phyloP scores from a whole-genome alignment of 2,113 vertebrate genomes.

The Amphiprion percula region DNA sequence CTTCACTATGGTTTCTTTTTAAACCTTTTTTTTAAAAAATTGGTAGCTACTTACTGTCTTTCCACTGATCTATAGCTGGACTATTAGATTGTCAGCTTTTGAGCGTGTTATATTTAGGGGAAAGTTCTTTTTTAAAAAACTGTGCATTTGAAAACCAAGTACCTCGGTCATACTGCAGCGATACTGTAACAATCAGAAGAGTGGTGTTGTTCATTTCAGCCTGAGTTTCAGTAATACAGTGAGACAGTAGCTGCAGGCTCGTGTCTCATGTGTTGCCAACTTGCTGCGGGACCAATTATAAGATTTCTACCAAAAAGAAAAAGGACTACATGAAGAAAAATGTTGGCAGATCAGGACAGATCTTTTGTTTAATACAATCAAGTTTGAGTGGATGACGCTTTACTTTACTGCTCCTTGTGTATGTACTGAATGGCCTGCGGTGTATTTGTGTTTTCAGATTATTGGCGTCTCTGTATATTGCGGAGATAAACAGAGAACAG shows the following conservation, averaged over 20 bases:
- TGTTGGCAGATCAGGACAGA: neutral
- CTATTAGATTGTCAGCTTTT: slow-evolving; percentile 15
- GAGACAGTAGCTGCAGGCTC: slow-evolving; percentile 10
- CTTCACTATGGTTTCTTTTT: neutral
- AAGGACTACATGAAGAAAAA: neutral
- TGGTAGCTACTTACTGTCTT: slow-evolving; percentile 17
- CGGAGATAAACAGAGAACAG: slow-evolving; percentile 8
- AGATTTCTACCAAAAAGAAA: slow-evolving; percentile 9
- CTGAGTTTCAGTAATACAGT: neutral
- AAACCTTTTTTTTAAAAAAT: neutral
- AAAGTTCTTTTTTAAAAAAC: slow-evolving; percentile 10
- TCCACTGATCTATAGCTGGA: slow-evolving; percentile 40
- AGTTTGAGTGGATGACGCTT: neutral
- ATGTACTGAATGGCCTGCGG: neutral
- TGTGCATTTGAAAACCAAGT: slow-evolving; percentile 52
- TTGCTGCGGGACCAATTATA: slow-evolving; percentile 40
- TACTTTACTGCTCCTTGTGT: neutral
- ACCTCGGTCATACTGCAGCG: slow-evolving; percentile 39
- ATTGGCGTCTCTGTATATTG: neutral
- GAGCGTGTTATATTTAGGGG: slow-evolving; percentile 3
- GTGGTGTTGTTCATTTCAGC: neutral
- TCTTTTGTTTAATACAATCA: slow-evolving; percentile 31
- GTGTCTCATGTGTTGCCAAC: slow-evolving; percentile 11
- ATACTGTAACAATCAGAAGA: slow-evolving; percentile 35
- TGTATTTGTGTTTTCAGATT: neutral